A percentile compares a stretch with the other conserved stretches of the same genome.
These are phyloP conservation scores for Brachionus koreanus DNA, from an alignment of 1,140 invertebrate species.

Conservation along the genomic window DNA sequence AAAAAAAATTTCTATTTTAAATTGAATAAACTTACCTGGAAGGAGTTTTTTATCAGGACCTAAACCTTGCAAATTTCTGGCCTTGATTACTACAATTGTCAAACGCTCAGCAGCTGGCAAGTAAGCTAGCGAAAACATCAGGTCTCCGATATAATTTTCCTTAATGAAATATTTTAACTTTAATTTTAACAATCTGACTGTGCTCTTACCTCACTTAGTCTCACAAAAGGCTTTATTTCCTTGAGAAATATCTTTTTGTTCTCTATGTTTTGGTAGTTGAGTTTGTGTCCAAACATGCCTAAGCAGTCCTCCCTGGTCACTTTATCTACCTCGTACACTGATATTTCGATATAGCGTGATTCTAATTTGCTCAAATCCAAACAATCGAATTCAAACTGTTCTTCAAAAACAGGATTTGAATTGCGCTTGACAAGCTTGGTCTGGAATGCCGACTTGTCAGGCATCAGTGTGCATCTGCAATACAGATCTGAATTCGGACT, in stretches of 20 bases:
- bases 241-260: constrained; percentile 53
- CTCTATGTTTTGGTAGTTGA: constrained; percentile 51
- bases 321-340: constrained; percentile 54
- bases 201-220: constrained; percentile 49
- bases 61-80: constrained; percentile 69
- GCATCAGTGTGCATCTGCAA: constrained; percentile 32
- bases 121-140: constrained; percentile 76
- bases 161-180: constrained; percentile 41
- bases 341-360: constrained; percentile 52
- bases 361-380: constrained; percentile 47
- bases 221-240: constrained; percentile 50
- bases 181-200: background rate
- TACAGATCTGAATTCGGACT: constrained; percentile 12
- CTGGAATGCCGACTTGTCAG: constrained; percentile 46
- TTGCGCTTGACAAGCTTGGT: constrained; percentile 64
- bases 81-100: constrained; percentile 76
- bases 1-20: background rate
- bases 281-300: constrained; percentile 51
- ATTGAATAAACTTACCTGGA: background rate
- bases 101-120: constrained; percentile 77
- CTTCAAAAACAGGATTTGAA: constrained; percentile 62
- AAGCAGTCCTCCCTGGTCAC: constrained; percentile 55
- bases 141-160: constrained; percentile 60
- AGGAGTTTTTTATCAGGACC: constrained; percentile 49
- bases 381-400: constrained; percentile 57